Conservation (phyloP, 1,140 invertebrate genomes). For the Zaprionus vittiger region DNA sequence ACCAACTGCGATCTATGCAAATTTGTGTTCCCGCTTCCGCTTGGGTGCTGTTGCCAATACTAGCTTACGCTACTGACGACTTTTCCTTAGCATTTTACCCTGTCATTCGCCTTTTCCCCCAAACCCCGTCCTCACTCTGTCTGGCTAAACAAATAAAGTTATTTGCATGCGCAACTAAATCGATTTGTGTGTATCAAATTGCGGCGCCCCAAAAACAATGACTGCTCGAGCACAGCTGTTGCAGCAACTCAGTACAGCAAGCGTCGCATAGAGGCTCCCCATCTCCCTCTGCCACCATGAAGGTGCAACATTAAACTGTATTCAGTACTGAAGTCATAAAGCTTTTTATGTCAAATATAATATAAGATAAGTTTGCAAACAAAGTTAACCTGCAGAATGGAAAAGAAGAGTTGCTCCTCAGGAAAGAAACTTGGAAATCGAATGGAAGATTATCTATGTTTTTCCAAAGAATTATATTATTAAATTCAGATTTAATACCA, state of each 20-base stretch:
- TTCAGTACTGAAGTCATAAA: constrained; percentile 20
- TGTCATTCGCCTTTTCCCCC: constrained; percentile 14
- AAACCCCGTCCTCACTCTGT: neutral
- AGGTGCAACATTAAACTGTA: constrained; percentile 35
- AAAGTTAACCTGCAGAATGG: constrained; percentile 1
- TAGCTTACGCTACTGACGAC: constrained; percentile 52
- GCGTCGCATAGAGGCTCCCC: neutral
- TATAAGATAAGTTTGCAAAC: neutral
- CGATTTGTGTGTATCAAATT: constrained; percentile 80
- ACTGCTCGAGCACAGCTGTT: constrained; percentile 56
- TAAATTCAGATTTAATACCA: neutral
- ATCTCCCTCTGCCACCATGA: neutral
- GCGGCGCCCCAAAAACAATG: constrained; percentile 53
- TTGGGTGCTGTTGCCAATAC: constrained; percentile 22
- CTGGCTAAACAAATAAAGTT: constrained; percentile 74
- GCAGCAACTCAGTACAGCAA: constrained; percentile 34
- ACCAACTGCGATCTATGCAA: constrained; percentile 79
- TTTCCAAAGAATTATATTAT: neutral
- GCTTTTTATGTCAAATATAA: constrained; percentile 1
- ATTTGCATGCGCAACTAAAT: constrained; percentile 82
- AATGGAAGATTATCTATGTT: neutral
- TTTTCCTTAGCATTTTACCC: constrained; percentile 67
- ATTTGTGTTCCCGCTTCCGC: constrained; percentile 67
- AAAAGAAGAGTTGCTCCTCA: no score
- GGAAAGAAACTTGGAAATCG: no score